Base-by-base conservation (phyloP, 2,888 invertebrate species). In the Caenorhabditis wallacei region DNA sequence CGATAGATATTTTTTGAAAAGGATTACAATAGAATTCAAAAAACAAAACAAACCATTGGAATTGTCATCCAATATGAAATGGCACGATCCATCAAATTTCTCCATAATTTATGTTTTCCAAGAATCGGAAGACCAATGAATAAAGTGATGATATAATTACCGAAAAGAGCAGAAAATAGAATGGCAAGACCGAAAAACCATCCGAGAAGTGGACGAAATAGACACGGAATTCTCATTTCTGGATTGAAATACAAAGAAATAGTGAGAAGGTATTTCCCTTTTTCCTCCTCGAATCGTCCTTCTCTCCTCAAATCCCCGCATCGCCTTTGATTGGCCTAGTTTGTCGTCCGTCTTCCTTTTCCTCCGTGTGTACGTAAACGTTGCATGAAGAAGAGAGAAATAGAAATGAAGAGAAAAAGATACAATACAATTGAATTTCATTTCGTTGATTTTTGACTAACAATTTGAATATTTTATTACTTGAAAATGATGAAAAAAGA, bases 61-160 rank as follows among this genome's bases (percentile, higher is more conserved):
- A 91, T 90, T 22, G 86, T 85, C 90, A 91, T 91, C 91, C 91
- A 91, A 71, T 91, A 91, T 13, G 88, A 86, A 57, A 91, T 88
- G 16, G 90, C 91, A 54, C 90, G 84, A 80, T 91, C 91, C 90
- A 91, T 89, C 37, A 88, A 51, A 59, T 82, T 78, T 24, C 91
- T 54, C 89, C 89, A 91, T 76, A 84, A 56, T 53, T 82, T 66
- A 64, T 91, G 90, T 13, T 78, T 70, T 37, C 88, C 88, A 16
- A 87, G 57, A 20, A 88, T 30, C 11, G 90, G 76, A 51, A 91
- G 74, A 16, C 87, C 89, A 10, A 91, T 79, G 48, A 90, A 89
- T 48, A 91, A 61, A 8, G 87, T 89, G 69, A 91, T 89, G 54
- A 91, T 89, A 82, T 91, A 91, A 71, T 90, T 91, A 11, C 91